Base-by-base conservation (phyloP, 1,140 invertebrate genomes). In the Drosophila sucinea region DNA sequence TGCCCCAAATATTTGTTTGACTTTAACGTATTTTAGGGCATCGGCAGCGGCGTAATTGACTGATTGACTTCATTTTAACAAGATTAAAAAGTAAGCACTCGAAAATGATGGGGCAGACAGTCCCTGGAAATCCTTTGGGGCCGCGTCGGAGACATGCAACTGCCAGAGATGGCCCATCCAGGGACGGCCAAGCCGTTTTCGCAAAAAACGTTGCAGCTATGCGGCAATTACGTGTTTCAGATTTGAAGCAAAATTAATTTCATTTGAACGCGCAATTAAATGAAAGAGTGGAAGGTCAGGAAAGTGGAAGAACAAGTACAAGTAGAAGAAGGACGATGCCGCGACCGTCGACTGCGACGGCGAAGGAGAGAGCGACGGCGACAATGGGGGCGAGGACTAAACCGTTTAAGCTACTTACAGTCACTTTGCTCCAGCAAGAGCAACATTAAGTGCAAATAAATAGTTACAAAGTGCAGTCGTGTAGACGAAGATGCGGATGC, bases 251-350 rank as follows among this genome's bases (percentile, higher is more conserved):
- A 81, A 86, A 87, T 87, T 87, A 86, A 86, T 86, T 86, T 86
- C 72, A 87, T 82, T 82, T 86, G 77, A 83, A 82, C 72, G 83
- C 76, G 79, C 83, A 87, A 86, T 87, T 87, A 86, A 86, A 82
- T 82, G 41, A 66, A 76, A 65, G 35, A 73, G 69, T 71, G 62
- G 54, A 74, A 71, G 69, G 79, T 79, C 82, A 78, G 56, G 44
- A 51, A 51, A 51, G 44, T 51, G 44, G 44, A 51, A 51, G 44
- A 27, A 51, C 44, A 51, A 51, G 44, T 51, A 51, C 44, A 51
- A 51, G 44, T 51, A 17, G 44, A 51, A 51, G 44, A 51, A 51
- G 23, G 44, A 51, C 58, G 47, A 51, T 33, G 66, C 33, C 10
- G 11, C 23, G 17, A 73, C 35, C 8, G 73, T 51, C 55, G 35